Evolutionary conservation across 2,113 vertebrate species (phyloP), one percentile per base, ranked within the genome.

Genomic region (Galbula dea): DNA sequence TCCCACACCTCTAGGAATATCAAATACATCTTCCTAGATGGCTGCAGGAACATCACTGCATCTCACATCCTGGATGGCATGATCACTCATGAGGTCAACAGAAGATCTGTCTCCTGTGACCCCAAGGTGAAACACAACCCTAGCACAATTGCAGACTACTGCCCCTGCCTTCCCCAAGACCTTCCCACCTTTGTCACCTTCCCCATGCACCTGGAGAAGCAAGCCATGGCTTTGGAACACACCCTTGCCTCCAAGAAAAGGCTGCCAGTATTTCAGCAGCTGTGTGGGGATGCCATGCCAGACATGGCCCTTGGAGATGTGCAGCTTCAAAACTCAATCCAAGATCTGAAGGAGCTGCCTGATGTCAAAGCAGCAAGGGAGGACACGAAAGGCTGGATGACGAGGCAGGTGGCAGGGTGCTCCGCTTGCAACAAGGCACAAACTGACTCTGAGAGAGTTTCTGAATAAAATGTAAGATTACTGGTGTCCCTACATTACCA

Each of bases 11-110:
- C 83, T 83, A 84, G 95, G 39, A 41, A n/a, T 66, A 93, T 96
- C 91, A 80, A 46, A 66, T 96, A 88, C 15, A n/a, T 92, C 81
- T 95, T 97, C 74, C 83, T 96, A 7, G 7, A 93, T 1, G 73
- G 82, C 81, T 93, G 90, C 67, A 96, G 59, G 91, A 97, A 97
- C 54, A 48, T 89, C 41, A 27, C 82, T 1, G 20, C 49, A 0
- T 22, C 82, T 45, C 63, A 17, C 1, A 3, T 16, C 17, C 55
- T 3, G 7, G 8, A 12, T 43, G n/a, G n/a, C 41, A 11, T 0
- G 0, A 19, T n/a, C 6, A 22, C 23, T 41, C 24, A 32, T 23
- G 7, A 4, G 3, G 7, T 15, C 61, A 72, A 65, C 63, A 68
- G 18, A 8, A 67, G 63, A 34, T 37, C 69, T 3, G 4, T 2